Evolutionary conservation across 2,888 invertebrate genomes (phyloP).

Genomic region (Apotomis turbidana): DNA sequence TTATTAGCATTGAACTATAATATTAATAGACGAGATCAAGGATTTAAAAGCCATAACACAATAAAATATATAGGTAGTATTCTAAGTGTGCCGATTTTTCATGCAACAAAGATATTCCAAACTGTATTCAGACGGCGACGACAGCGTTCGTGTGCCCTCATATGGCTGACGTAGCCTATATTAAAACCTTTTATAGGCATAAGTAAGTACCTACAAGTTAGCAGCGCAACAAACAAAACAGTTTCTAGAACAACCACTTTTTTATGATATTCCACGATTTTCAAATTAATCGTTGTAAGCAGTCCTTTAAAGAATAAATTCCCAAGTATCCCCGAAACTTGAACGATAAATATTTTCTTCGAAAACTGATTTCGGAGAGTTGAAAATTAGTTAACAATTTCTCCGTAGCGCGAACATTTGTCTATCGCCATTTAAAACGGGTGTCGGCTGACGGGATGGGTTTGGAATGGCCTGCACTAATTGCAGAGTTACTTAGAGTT

Average conservation of each 20-base stretch:
- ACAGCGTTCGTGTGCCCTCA: too few species aligned
- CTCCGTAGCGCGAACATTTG: slow-evolving; percentile 26
- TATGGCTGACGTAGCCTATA: background rate
- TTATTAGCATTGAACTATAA: too few species aligned
- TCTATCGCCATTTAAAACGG: slow-evolving; percentile 41
- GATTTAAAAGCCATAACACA: too few species aligned
- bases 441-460: slow-evolving; percentile 32
- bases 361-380: slow-evolving; percentile 49
- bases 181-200: background rate
- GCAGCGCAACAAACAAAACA: background rate
- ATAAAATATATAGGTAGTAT: too few species aligned
- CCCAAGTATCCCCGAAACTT: slow-evolving; percentile 22
- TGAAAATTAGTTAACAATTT: slow-evolving; percentile 41
- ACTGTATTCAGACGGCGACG: too few species aligned
- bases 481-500: slow-evolving; percentile 37
- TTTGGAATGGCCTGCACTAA: slow-evolving; percentile 37
- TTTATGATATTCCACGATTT: background rate
- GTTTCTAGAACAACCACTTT: background rate
- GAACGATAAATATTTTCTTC: slow-evolving; percentile 44
- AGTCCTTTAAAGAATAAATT: slow-evolving; percentile 23
- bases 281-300: slow-evolving; percentile 6
- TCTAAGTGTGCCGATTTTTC: too few species aligned
- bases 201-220: background rate
- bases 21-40: too few species aligned
- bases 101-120: too few species aligned